Conservation (phyloP, 2,888 invertebrate species). For the Galeopsomyia nigrocyanea region DNA sequence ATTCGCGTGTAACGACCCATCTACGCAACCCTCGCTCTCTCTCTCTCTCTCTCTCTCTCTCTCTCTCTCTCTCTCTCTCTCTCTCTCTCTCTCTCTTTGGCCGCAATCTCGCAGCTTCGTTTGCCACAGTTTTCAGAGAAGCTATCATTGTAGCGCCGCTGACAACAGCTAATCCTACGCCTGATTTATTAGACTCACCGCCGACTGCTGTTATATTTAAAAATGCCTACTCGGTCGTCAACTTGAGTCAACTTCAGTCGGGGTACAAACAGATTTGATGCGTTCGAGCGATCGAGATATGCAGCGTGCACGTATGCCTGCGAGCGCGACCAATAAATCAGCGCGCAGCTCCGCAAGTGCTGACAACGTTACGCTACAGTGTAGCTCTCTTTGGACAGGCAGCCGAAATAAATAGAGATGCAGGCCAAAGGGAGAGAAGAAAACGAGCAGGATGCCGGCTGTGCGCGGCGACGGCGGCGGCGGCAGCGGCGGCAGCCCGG, state of each 20-base stretch:
- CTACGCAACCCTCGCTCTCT: slow-evolving; percentile 50
- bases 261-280: slow-evolving; percentile 31
- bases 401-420: slow-evolving; percentile 42
- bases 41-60: slow-evolving; percentile 44
- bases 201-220: slow-evolving; percentile 36
- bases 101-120: slow-evolving; percentile 48
- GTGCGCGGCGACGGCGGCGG: too few relatives aligned
- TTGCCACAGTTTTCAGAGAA: slow-evolving; percentile 18
- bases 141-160: slow-evolving; percentile 19
- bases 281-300: slow-evolving; percentile 26
- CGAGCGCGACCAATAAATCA: slow-evolving; percentile 59
- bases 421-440: slow-evolving; percentile 49
- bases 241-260: slow-evolving; percentile 18
- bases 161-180: slow-evolving; percentile 34
- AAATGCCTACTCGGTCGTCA: slow-evolving; percentile 29
- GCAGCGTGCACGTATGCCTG: slow-evolving; percentile 47
- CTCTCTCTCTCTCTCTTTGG: slow-evolving; percentile 36
- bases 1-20: slow-evolving; percentile 57
- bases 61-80: slow-evolving; percentile 2
- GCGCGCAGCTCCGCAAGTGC: slow-evolving; percentile 53
- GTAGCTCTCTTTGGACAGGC: slow-evolving; percentile 39
- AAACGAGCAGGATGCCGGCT: neutral
- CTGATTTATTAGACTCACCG: too few relatives aligned
- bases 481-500: neutral
- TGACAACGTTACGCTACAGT: slow-evolving; percentile 58